Conservation (phyloP, 2,888 invertebrate species). For the Galerucella nymphaeae region DNA sequence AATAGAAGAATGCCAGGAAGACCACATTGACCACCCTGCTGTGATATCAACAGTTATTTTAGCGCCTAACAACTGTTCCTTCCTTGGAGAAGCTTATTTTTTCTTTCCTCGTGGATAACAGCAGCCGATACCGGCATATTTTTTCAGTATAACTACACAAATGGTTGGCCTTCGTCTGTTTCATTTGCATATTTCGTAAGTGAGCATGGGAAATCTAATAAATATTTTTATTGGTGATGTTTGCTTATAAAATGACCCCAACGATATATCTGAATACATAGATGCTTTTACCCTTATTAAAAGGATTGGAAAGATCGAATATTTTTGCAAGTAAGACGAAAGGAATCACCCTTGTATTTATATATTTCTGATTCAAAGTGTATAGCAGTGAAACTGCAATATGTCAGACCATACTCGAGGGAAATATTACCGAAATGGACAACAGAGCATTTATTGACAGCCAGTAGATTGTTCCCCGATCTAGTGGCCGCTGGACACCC, state of each 20-base stretch:
- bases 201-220: too few relatives aligned
- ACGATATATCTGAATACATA: neutral
- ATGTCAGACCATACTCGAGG: slow-evolving; percentile 61
- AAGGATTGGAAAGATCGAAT: slow-evolving; percentile 22
- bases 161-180: too few relatives aligned
- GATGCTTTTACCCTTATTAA: neutral
- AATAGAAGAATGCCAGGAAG: too few relatives aligned
- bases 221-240: neutral
- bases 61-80: too few relatives aligned
- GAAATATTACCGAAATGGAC: slow-evolving; percentile 64
- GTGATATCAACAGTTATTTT: too few relatives aligned
- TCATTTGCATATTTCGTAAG: too few relatives aligned
- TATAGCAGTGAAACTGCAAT: slow-evolving; percentile 62
- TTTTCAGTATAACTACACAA: too few relatives aligned
- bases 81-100: too few relatives aligned
- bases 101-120: too few relatives aligned
- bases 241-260: neutral
- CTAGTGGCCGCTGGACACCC: slow-evolving; percentile 63
- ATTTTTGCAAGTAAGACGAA: slow-evolving; percentile 21
- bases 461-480: slow-evolving; percentile 65
- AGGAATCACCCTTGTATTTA: slow-evolving; percentile 36
- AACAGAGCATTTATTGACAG: slow-evolving; percentile 64
- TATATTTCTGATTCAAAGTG: slow-evolving; percentile 58
- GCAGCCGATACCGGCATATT: too few relatives aligned
- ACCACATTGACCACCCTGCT: too few relatives aligned